Evolutionary conservation across 2,113 vertebrate genomes (phyloP).

Genomic region (Circaetus gallicus): DNA sequence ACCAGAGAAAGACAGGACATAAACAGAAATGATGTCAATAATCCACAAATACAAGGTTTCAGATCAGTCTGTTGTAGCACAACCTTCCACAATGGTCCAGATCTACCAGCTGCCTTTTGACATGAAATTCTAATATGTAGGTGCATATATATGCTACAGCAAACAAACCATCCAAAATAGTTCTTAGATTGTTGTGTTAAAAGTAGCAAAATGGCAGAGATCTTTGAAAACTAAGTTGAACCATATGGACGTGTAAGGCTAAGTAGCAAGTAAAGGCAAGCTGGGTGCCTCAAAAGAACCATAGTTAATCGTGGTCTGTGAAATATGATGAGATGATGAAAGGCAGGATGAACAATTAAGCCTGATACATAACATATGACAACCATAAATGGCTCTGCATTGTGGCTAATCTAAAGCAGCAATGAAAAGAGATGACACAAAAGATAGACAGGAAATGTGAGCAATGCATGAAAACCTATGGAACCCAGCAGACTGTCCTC

Average conservation of each 20-base stretch:
- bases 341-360: constrained; percentile 12
- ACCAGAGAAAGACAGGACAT: not conserved
- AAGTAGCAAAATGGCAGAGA: not conserved
- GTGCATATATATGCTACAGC: not conserved
- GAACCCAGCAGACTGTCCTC: not conserved
- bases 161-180: not conserved
- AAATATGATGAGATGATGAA: constrained; percentile 28
- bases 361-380: constrained; percentile 36
- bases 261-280: not conserved
- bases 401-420: constrained; percentile 35
- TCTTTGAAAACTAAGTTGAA: not conserved
- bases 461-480: not conserved
- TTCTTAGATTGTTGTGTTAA: not conserved
- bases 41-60: not conserved
- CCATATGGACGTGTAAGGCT: not conserved
- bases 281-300: not conserved
- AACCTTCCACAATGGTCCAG: not conserved
- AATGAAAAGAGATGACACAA: not conserved
- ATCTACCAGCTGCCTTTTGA: not conserved
- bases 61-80: not conserved
- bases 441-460: not conserved
- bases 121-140: not conserved
- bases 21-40: not conserved
- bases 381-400: not conserved
- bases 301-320: not conserved